Percentiles rank a stretch among this genome's conserved stretches.
phyloP scores from a whole-genome alignment of 2,113 vertebrate genomes.

The Odocoileus hemionus region DNA sequence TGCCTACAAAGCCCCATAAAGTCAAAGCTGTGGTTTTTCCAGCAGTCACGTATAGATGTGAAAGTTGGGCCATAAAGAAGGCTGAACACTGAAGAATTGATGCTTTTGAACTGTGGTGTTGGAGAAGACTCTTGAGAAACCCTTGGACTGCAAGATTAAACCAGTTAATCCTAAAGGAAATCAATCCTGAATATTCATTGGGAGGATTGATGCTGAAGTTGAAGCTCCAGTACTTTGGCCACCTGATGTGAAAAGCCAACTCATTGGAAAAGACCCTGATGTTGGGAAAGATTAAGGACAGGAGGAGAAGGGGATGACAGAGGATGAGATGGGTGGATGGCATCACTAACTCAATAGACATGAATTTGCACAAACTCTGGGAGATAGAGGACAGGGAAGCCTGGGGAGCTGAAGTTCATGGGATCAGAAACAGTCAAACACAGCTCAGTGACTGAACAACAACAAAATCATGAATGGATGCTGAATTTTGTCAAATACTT shows the following conservation, averaged over 20 bases:
- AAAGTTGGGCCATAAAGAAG: not conserved
- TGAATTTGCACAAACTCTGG: rapidly evolving
- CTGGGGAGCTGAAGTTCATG: not conserved
- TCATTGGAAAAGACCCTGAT: not conserved
- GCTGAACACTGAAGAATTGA: not conserved
- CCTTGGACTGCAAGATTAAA: not conserved
- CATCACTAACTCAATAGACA: not conserved
- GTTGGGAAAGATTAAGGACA: not conserved
- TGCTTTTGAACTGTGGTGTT: not conserved
- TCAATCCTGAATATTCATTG: not conserved
- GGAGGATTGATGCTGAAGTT: not conserved
- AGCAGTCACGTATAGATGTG: not conserved
- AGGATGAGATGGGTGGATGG: not conserved
- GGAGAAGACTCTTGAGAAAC: not conserved
- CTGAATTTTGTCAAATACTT: not conserved
- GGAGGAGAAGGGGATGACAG: not conserved
- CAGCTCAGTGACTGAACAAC: not conserved
- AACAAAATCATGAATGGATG: not conserved
- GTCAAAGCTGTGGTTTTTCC: not conserved
- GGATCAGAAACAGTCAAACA: not conserved
- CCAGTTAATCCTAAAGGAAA: not conserved
- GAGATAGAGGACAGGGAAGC: not conserved
- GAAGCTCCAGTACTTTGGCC: not conserved
- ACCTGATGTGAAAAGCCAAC: not conserved
- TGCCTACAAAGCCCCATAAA: not conserved